A percentile compares a stretch with the other conserved stretches of the same genome.
Conservation (phyloP, 2,888 invertebrate genomes). For the Odontocolon sp. region DNA sequence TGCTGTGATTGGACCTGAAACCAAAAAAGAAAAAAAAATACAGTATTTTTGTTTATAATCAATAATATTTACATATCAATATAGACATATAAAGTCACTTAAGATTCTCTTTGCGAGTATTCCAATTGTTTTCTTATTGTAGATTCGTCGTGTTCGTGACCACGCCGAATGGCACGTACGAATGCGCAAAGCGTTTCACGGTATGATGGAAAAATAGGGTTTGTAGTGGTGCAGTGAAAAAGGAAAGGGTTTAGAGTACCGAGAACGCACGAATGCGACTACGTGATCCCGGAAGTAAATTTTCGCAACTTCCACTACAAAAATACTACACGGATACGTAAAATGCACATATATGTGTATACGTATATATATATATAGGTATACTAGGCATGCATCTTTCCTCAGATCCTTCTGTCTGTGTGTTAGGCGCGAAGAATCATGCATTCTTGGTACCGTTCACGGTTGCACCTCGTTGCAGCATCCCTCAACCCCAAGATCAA, state of each 20-base stretch:
- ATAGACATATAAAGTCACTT: slow-evolving; percentile 36
- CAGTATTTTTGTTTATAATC: neutral
- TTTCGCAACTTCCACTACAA: slow-evolving; percentile 19
- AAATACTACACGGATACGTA: neutral
- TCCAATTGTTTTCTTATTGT: slow-evolving; percentile 57
- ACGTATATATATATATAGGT: neutral
- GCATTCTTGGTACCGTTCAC: slow-evolving; percentile 36
- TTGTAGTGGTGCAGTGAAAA: slow-evolving; percentile 18
- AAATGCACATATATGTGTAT: slow-evolving; percentile 5
- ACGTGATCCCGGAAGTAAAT: slow-evolving; percentile 53
- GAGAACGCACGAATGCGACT: slow-evolving; percentile 48
- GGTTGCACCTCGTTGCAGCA: slow-evolving; percentile 16
- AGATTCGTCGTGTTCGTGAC: slow-evolving; percentile 49
- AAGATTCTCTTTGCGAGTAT: slow-evolving; percentile 57
- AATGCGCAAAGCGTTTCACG: slow-evolving; percentile 53
- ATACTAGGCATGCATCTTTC: slow-evolving; percentile 26
- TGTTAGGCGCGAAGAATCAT: slow-evolving; percentile 49
- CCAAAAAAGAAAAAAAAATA: slow-evolving; percentile 15
- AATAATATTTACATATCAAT: neutral
- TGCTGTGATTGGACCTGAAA: slow-evolving; percentile 74
- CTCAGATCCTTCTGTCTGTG: neutral
- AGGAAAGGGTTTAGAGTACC: slow-evolving; percentile 3
- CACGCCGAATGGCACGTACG: slow-evolving; percentile 8
- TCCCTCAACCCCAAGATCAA: too few relatives aligned
- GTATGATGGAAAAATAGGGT: neutral